These are phyloP conservation scores for Leptura quadrifasciata DNA, from an alignment of 2,888 invertebrate species.

Conservation along the genomic window DNA sequence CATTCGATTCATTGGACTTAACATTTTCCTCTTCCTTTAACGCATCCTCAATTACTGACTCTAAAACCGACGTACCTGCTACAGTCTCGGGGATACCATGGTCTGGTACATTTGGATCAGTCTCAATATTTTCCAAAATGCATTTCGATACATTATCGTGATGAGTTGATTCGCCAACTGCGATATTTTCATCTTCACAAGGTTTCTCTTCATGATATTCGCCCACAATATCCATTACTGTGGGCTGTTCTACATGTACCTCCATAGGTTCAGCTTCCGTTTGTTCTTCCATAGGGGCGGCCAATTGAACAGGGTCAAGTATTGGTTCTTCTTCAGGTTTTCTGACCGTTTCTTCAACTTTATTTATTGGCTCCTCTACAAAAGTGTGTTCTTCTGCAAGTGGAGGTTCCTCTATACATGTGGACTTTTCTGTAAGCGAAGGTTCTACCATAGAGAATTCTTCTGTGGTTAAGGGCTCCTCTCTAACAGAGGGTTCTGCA, in stretches of 20 bases:
- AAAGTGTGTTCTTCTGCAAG: neutral
- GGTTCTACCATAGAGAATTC: no score
- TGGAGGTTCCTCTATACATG: neutral
- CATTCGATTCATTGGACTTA: neutral
- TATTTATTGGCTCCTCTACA: neutral
- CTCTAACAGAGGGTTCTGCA: no score
- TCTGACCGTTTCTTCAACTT: neutral
- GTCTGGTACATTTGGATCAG: slow-evolving; percentile 29
- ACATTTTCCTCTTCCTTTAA: neutral
- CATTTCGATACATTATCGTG: slow-evolving; percentile 47
- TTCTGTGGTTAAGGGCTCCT: neutral
- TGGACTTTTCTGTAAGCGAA: neutral
- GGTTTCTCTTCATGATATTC: neutral
- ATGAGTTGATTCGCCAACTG: slow-evolving; percentile 44
- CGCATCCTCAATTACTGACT: slow-evolving; percentile 25
- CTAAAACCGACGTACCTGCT: neutral
- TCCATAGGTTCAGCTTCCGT: slow-evolving; percentile 9
- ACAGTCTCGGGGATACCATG: neutral
- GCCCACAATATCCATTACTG: neutral
- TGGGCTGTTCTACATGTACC: neutral
- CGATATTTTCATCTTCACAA: slow-evolving; percentile 28
- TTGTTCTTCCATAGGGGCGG: slow-evolving; percentile 40
- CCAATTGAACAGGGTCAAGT: neutral
- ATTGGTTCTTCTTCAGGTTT: neutral
- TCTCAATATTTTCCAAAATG: slow-evolving; percentile 39